These are phyloP conservation scores for Drosophila fungiperda DNA, from an alignment of 2,888 invertebrate genomes.

Conservation along the genomic window DNA sequence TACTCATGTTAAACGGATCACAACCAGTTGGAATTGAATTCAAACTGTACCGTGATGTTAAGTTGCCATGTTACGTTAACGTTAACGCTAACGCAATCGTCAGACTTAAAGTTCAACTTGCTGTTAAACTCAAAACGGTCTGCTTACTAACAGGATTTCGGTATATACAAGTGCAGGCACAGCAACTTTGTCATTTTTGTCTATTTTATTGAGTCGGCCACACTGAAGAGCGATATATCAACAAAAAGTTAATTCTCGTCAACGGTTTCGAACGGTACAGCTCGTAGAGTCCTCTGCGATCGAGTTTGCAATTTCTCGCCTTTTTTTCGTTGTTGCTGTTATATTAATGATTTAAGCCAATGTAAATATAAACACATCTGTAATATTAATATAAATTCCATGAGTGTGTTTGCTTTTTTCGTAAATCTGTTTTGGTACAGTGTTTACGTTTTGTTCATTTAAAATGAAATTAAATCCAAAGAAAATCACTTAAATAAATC, in stretches of 20 bases:
- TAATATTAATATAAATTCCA: slow-evolving; percentile 1
- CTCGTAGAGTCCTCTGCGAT: slow-evolving; percentile 36
- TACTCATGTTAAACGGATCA: neutral
- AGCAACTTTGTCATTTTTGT: slow-evolving; percentile 33
- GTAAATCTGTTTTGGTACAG: neutral
- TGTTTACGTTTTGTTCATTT: slow-evolving; percentile 1
- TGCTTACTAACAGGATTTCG: slow-evolving; percentile 34
- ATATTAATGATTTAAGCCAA: slow-evolving; percentile 44
- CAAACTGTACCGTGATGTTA: neutral
- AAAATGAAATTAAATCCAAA: slow-evolving; percentile 3
- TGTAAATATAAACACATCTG: slow-evolving; percentile 34
- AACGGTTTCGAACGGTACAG: slow-evolving; percentile 66
- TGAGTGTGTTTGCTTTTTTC: neutral
- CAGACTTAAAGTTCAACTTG: neutral
- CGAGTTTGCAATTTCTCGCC: slow-evolving; percentile 26
- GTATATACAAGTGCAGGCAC: slow-evolving; percentile 20
- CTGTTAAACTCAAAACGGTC: slow-evolving; percentile 26
- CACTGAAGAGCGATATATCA: slow-evolving; percentile 46
- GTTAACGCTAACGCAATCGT: neutral
- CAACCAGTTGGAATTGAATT: neutral
- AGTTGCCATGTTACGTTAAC: neutral
- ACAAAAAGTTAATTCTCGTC: slow-evolving; percentile 63
- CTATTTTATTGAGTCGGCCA: slow-evolving; percentile 34
- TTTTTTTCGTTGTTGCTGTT: slow-evolving; percentile 33
- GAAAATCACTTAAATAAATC: neutral